Evolutionary conservation across 2,113 vertebrate species (phyloP).

Genomic region (Orthonyx spaldingii): DNA sequence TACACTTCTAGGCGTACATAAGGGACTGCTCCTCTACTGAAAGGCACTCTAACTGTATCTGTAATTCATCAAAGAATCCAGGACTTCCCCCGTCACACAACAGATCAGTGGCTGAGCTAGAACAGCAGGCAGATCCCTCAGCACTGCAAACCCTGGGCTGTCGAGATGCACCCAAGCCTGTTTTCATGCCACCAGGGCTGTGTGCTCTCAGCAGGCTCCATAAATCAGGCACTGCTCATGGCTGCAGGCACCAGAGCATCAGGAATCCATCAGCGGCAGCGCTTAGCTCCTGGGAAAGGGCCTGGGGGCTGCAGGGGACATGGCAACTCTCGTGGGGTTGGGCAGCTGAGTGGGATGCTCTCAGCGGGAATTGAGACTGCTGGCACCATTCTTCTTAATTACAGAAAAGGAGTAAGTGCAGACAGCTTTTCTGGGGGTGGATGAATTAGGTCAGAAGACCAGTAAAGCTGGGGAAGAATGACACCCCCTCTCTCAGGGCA

Average conservation of each 20-base stretch:
- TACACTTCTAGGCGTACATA: not conserved
- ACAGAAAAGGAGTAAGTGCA: not conserved
- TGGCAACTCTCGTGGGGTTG: not conserved
- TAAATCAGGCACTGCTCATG: not conserved
- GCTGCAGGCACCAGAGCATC: not conserved
- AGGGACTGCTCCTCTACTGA: not conserved
- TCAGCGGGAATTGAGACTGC: not conserved
- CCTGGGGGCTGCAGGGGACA: not conserved
- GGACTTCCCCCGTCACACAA: not conserved
- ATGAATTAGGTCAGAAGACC: not conserved
- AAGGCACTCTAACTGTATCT: not conserved
- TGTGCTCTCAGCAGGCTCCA: not conserved
- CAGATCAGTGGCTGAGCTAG: not conserved
- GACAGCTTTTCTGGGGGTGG: not conserved
- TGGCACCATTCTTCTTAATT: not conserved
- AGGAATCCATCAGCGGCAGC: not conserved
- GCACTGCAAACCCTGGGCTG: not conserved
- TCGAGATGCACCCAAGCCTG: not conserved
- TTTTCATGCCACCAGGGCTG: not conserved
- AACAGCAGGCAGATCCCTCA: rapidly evolving
- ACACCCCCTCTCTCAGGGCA: not conserved
- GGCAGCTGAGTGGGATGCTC: not conserved
- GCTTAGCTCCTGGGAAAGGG: not conserved
- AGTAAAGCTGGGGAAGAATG: not conserved
- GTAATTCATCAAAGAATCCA: not conserved